phyloP scores from a whole-genome alignment of 64 coral and sea anemone genomes.

The Actinia tenebrosa region DNA sequence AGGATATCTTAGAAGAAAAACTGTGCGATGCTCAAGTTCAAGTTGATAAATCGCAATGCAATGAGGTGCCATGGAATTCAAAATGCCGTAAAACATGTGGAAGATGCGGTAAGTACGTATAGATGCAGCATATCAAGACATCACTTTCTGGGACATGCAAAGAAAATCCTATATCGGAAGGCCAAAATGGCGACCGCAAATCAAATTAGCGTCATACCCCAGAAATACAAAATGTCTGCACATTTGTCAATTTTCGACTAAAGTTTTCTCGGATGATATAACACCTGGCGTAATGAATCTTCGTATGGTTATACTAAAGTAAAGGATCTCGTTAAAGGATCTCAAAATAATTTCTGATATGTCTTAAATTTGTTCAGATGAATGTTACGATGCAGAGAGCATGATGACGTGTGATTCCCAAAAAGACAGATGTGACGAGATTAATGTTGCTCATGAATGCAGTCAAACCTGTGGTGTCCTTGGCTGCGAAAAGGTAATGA shows the following conservation, averaged over 20 bases:
- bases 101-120: conserved; percentile 30
- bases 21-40: not conserved
- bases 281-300: no score
- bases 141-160: no score
- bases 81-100: conserved; percentile 43
- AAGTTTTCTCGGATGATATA: no score
- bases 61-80: conserved; percentile 31
- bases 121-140: not conserved
- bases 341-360: no score
- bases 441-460: conserved; percentile 31
- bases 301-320: no score
- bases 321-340: no score
- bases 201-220: no score
- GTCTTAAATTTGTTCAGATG: not conserved
- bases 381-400: conserved; percentile 47
- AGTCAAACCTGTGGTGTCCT: conserved; percentile 20
- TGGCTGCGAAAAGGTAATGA: conserved; percentile 18
- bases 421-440: conserved; percentile 5
- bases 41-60: not conserved
- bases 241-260: no score
- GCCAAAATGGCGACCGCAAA: no score
- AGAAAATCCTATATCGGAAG: no score
- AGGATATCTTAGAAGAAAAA: conserved; percentile 22
- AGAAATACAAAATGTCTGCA: no score
- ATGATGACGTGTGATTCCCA: conserved; percentile 8